phyloP scores from a whole-genome alignment of 2,888 invertebrate species.

The Branchellion lobata region DNA sequence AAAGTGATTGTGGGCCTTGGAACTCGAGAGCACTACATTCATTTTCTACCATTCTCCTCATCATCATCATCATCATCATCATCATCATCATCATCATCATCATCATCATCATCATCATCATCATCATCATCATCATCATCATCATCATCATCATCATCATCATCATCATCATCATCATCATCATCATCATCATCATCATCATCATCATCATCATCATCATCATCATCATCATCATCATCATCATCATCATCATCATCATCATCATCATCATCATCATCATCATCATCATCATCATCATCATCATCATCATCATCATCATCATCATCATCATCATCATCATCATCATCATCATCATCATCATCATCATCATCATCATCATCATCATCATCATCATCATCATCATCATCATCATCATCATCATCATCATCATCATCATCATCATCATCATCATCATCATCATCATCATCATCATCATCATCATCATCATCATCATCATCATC shows the following conservation, averaged over 20 bases:
- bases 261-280: slow-evolving; percentile 30
- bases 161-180: slow-evolving; percentile 14
- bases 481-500: slow-evolving; percentile 28
- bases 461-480: slow-evolving; percentile 34
- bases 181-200: slow-evolving; percentile 22
- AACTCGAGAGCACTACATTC: too few relatives aligned
- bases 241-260: slow-evolving; percentile 28
- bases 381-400: slow-evolving; percentile 30
- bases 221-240: slow-evolving; percentile 34
- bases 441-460: slow-evolving; percentile 30
- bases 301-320: slow-evolving; percentile 28
- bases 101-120: slow-evolving; percentile 19
- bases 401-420: slow-evolving; percentile 34
- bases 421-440: slow-evolving; percentile 28
- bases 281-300: slow-evolving; percentile 34
- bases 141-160: slow-evolving; percentile 26
- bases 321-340: slow-evolving; percentile 30
- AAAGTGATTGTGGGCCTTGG: too few relatives aligned
- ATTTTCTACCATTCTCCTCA: too few relatives aligned
- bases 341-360: slow-evolving; percentile 34
- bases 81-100: too few relatives aligned
- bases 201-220: slow-evolving; percentile 30
- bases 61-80: too few relatives aligned
- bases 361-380: slow-evolving; percentile 28
- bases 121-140: slow-evolving; percentile 34